Conservation (phyloP, 2,113 vertebrate genomes). For the Mesembrinibis cayennensis region DNA sequence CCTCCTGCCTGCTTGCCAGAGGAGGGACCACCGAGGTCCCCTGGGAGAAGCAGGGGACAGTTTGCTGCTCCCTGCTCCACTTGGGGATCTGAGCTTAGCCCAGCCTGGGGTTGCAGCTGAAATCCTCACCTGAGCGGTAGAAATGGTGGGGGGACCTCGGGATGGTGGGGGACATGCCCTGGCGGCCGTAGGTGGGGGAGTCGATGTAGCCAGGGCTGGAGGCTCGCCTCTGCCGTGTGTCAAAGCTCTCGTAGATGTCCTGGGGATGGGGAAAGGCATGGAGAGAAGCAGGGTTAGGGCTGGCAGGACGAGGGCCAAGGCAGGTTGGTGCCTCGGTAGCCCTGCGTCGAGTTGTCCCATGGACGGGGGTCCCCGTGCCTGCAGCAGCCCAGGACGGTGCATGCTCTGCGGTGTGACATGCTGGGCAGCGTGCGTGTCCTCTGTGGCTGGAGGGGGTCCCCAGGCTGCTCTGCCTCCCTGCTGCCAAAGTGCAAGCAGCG, state of each 20-base stretch:
- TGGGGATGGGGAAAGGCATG: slow-evolving; percentile 29
- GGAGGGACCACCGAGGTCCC: not conserved
- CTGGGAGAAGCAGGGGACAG: not conserved
- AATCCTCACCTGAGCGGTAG: slow-evolving; percentile 87
- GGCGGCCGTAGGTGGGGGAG: slow-evolving; percentile 89
- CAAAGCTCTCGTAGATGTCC: slow-evolving; percentile 92
- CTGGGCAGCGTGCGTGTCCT: accelerated
- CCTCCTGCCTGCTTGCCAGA: not conserved
- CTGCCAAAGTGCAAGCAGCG: not conserved
- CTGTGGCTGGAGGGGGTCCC: not conserved
- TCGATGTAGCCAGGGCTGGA: slow-evolving; percentile 96
- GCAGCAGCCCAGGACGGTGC: not conserved
- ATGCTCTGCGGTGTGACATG: not conserved
- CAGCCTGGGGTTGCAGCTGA: not conserved
- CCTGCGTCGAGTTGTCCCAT: accelerated
- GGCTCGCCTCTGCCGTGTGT: slow-evolving; percentile 87
- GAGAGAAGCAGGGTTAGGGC: not conserved
- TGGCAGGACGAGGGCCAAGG: not conserved
- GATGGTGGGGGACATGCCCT: slow-evolving; percentile 92
- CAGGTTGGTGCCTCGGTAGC: not conserved
- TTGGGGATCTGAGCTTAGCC: not conserved
- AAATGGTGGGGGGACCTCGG: slow-evolving; percentile 92
- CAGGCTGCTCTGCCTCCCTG: not conserved
- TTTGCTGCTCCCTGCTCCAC: not conserved
- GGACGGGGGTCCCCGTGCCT: accelerated